Evolutionary conservation across 1,140 invertebrate genomes (phyloP), one percentile per base, ranked within the genome.

Genomic region (Triops longicaudatus): DNA sequence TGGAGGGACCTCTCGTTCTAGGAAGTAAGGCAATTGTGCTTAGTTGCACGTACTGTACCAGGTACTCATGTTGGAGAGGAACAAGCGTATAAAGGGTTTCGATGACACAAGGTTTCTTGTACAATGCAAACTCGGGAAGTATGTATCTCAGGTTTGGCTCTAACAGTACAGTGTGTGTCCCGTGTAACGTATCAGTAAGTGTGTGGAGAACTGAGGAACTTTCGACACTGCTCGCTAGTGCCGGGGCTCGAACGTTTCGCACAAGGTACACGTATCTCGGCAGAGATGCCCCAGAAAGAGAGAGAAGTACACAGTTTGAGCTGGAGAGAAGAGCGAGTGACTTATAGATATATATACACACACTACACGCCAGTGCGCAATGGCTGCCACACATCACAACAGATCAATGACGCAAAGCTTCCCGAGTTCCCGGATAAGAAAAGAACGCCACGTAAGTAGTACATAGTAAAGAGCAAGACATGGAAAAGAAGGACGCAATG

Each of bases 321-420:
- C 17, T 17, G 22, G 50, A 63, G 50, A 22, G 50, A 22, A 63
- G 17, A 63, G 31, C 31, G 31, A 37, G 31, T 37, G 31, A 37
- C 31, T 63, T 63, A 63, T 63, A 63, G 14, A 63, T 63, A 63
- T 63, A 63, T 63, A 4, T 63, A 63, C 22, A 14, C 22, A 63
- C 22, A 14, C 22, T 63, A 63, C 22, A 63, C 50, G 50, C 50
- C 14, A 63, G 14, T 63, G 50, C 50, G 50, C 50, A 63, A 63
- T 63, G 50, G 50, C 50, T 63, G 50, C 50, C 50, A 63, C 50
- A 63, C 50, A 63, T 22, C 50, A 63, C 50, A 63, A 63, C 50
- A 63, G 50, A 63, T 63, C 50, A 63, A 63, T 63, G 50, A 63
- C 50, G 50, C n/a, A 63, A 63, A 63, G 50, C 50, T 63, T 63